Base-by-base conservation (phyloP, 2,797 vertebrate genomes). In the Margarornis squamiger region DNA sequence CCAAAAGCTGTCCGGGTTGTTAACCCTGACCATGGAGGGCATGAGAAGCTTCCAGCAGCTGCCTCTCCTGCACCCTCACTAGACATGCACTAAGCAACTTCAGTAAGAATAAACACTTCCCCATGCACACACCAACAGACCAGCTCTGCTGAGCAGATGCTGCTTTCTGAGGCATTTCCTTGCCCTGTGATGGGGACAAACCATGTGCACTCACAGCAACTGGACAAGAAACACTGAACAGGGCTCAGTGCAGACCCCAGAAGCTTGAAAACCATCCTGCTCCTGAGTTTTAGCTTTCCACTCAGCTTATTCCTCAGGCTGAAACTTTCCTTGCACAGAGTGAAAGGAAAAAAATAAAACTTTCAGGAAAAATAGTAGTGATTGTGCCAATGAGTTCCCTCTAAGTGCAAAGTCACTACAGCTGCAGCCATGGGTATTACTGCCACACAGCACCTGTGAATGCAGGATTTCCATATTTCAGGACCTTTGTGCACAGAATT, bases 141-240 rank as follows among this genome's bases (percentile, higher is more conserved):
- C 4, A 41, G 39, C 39, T 68, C 49, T 36, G 89, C 65, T 54
- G 18, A 93, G 86, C 51, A 84, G 30, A 57, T 11, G 27, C 67
- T 73, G 43, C 26, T 34, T 87, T 89, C 81, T 24, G 67, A 77
- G 39, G 48, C 39, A 24, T 29, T 49, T 76, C 74, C 74, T 67
- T 48, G 52, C 67, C 51, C 54, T 51, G 20, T 1, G 1, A 54
- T 0, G 0, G 27, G 36, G 27, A 36, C 21, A 66, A 51, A 52
- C 59, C 59, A 32, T 6, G 39, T 36, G 36, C 14, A 24, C 72
- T 14, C 72, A 58, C 22, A 74, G 54, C 20, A 72, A 16, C 30
- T 3, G 14, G 1, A 36, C 5, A 36, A 70, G 21, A 73, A 86
- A 55, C 58, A 55, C 39, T 9, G 5, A 58, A 22, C 0, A 3